phyloP scores from a whole-genome alignment of 2,797 vertebrate genomes.

The Ctenopoma kingsleyae region DNA sequence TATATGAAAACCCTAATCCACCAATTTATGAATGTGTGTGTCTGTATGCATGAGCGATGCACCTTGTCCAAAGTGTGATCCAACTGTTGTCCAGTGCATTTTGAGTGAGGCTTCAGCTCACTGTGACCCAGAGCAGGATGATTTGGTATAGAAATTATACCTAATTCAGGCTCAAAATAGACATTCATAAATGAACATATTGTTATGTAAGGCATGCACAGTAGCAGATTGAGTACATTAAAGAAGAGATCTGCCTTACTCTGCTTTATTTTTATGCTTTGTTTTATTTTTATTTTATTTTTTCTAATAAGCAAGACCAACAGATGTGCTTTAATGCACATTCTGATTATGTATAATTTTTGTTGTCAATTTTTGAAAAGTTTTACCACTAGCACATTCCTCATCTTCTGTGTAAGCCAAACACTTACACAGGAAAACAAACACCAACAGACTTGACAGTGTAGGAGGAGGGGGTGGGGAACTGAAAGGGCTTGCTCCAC shows the following conservation, averaged over 20 bases:
- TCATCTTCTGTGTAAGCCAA: not conserved
- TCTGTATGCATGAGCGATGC: not conserved
- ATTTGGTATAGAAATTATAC: constrained; percentile 1
- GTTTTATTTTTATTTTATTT: not conserved
- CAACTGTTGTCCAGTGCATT: not conserved
- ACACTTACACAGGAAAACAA: constrained; percentile 20
- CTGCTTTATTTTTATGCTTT: constrained; percentile 3
- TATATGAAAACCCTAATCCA: too few relatives aligned
- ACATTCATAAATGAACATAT: not conserved
- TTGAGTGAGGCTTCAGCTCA: not conserved
- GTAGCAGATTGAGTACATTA: not conserved
- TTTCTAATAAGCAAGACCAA: not conserved
- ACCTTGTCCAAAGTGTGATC: not conserved
- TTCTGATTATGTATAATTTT: not conserved
- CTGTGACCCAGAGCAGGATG: not conserved
- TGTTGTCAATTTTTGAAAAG: not conserved
- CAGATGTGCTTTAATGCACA: not conserved
- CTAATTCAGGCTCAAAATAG: constrained; percentile 13
- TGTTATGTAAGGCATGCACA: not conserved
- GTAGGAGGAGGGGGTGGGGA: constrained; percentile 45
- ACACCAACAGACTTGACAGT: constrained; percentile 45
- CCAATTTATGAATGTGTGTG: not conserved
- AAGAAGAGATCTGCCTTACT: not conserved
- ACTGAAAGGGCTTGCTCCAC: constrained; percentile 78
- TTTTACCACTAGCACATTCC: not conserved